Base-by-base conservation (phyloP, 2,888 invertebrate species). In the Rhynchonema sp. region DNA sequence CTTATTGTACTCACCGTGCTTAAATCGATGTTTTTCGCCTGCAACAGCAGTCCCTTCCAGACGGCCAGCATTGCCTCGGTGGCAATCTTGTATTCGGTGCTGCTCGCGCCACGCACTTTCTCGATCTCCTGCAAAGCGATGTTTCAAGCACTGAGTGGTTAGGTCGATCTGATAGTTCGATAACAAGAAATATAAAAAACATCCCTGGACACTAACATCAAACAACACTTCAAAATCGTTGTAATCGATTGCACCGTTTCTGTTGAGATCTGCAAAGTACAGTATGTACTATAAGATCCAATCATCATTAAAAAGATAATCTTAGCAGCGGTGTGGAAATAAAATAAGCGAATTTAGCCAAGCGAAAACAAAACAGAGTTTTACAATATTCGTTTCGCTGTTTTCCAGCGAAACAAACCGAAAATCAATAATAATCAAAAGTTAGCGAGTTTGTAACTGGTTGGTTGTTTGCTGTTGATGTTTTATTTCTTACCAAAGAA, bases 401-500 rank as follows among this genome's bases (percentile, higher is more conserved):
- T 17, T 38, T 38, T 38, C 6, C 6, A 17, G 38, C 38, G 38
- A 6, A 13, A 17, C 6, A 38, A 38, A 38, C 38, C 6, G 38
- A 13, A 13, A 38, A 6, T 38, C 38, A 38, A 38, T 17, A 38
- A 38, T 38, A 38, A 6, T 38, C 38, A 38, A 17, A 6, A 6
- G 25, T 17, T 6, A 52, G 25, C 3, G 52, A 52, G 6, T 17
- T 22, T 52, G 17, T 6, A 52, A 17, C 3, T 17, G 52, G 52
- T 17, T 46, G n/a, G n/a, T n/a, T n/a, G n/a, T n/a, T n/a, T n/a
- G n/a, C n/a, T n/a, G n/a, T n/a, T n/a, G n/a, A n/a, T n/a, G n/a
- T n/a, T n/a, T n/a, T n/a, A n/a, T n/a, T n/a, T n/a, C 61, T 38
- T 58, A 58, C 62, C 62, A 49, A 62, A 60, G 54, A 62, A 62